Base-by-base conservation (phyloP, 2,888 invertebrate genomes). In the Cenopis cana region DNA sequence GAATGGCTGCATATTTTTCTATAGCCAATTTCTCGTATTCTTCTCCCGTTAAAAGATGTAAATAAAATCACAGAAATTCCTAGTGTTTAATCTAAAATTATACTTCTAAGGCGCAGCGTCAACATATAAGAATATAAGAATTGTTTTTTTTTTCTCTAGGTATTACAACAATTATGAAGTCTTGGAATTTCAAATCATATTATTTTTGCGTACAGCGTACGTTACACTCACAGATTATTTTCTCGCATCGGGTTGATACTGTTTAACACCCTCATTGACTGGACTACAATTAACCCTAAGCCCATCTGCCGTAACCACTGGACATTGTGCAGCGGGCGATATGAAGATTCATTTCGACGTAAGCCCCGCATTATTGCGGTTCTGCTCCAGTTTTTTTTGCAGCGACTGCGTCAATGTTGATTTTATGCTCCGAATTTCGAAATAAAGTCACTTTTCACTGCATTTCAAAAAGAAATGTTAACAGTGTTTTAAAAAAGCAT, bases 281-380 rank as follows among this genome's bases (percentile, higher is more conserved):
- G 46, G 59, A 36, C 46, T 70, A 54, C 70, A 70, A 65, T 66
- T 60, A 70, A 46, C 59, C 65, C 57, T 65, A 59, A 69, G 59
- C 65, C 54, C 59, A 49, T 70, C 65, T 70, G 59, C 17, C 65
- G 65, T 70, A 33, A 54, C 70, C 65, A 38, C 54, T 36, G 50
- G 50, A 20, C 33, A 54, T 41, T 66, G 61, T 61, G 70, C 70
- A 24, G 36, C 65, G 9, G 24, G 41, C 46, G 59, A 66, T 70
- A 70, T 65, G 70, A 38, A 59, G 59, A 52, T 50, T 66, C 57
- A 59, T 65, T 38, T 41, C 24, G 41, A 64, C 56, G 36, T 17
- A 56, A 59, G 67, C 59, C 14, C 17, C 14, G 52, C 50, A 64
- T 68, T 61, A 68, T 49, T 61, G 64, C 36, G 69, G 57, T 65